These are phyloP conservation scores for Schizotus pectinicornis DNA, from an alignment of 2,888 invertebrate genomes.

Conservation along the genomic window DNA sequence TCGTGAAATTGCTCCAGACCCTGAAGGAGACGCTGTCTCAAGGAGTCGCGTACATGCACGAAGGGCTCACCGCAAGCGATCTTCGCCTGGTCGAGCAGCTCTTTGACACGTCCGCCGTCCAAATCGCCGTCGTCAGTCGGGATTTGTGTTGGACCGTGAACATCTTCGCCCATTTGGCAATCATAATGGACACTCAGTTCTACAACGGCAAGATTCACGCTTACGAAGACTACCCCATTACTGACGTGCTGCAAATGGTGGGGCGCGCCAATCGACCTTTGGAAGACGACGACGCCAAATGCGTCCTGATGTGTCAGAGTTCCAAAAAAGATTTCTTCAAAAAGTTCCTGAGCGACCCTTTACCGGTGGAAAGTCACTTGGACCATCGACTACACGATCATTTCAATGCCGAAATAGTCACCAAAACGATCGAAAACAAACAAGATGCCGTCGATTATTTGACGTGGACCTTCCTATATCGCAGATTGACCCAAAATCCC, in stretches of 20 bases:
- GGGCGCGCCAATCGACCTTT: constrained; percentile 94
- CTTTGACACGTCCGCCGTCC: constrained; percentile 91
- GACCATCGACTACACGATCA: constrained; percentile 99
- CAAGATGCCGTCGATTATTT: constrained; percentile 99
- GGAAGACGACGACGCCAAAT: constrained; percentile 91
- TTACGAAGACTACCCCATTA: constrained; percentile 98
- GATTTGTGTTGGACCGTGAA: constrained; percentile 93
- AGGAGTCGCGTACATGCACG: constrained; percentile 97
- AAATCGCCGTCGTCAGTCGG: constrained; percentile 89
- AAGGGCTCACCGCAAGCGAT: constrained; percentile 87
- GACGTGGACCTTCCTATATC: constrained; percentile 98
- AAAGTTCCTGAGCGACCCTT: constrained; percentile 95
- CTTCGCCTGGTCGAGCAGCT: constrained; percentile 90
- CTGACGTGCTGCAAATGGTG: constrained; percentile 97
- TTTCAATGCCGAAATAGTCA: constrained; percentile 99
- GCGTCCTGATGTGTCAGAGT: constrained; percentile 95
- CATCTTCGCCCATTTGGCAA: constrained; percentile 90
- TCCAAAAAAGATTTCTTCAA: constrained; percentile 99
- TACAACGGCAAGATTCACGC: constrained; percentile 83
- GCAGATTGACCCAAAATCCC: constrained; percentile 97
- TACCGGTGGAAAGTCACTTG: constrained; percentile 97
- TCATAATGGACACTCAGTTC: constrained; percentile 96
- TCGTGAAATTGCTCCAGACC: constrained; percentile 61
- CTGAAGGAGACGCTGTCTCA: constrained; percentile 90
- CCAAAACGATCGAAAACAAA: constrained; percentile 99